Base-by-base conservation (phyloP, 37 sponge, comb jelly and placozoan genomes). In the Halichondria panicea region DNA sequence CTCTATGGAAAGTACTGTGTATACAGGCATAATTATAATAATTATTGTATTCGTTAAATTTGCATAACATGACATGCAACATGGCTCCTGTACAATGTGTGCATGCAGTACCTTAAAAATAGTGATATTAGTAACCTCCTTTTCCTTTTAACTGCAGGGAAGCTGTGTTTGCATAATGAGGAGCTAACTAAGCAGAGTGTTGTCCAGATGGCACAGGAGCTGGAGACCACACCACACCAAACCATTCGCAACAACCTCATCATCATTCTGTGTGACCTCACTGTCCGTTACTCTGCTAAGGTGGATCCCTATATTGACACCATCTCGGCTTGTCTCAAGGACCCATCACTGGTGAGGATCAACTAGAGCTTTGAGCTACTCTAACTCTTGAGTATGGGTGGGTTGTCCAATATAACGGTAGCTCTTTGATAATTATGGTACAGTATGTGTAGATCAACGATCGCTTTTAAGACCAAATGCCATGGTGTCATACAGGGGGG, bases 161-260 rank as follows among this genome's bases (percentile, higher is more conserved):
- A 94, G 67, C 85, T 94, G 35, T 94, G 95, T 55, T 67, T 94
- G n/a, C 88, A 91, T 35, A 53, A 94, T 52, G 84, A 87, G 72
- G 92, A 90, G 33, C 60, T 91, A 1, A 55, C 87, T 3, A 87
- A 91, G 89, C 75, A 87, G 44, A 75, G 77, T 32, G 50, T 91
- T 7, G 57, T 80, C 24, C 81, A 76, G 58, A 75, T 94, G 84
- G 75, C 65, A 1, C 66, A 53, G 35, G 91, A 90, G 77, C 60
- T 94, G 45, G 76, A 83, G 72, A 40, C 71, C 35, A 74, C 88
- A 0, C 19, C 24, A 21, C 76, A 79, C 35, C 62, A 72, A 21
- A 72, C 76, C 15, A 53, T 91, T 15, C 59, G 88, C 41, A 94
- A 83, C 87, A 94, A 94, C 75, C 72, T 94, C 46, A 70, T 94